Base-by-base conservation (phyloP, 92 coral and sea anemone species). In the Zoanthus sansibaricus region DNA sequence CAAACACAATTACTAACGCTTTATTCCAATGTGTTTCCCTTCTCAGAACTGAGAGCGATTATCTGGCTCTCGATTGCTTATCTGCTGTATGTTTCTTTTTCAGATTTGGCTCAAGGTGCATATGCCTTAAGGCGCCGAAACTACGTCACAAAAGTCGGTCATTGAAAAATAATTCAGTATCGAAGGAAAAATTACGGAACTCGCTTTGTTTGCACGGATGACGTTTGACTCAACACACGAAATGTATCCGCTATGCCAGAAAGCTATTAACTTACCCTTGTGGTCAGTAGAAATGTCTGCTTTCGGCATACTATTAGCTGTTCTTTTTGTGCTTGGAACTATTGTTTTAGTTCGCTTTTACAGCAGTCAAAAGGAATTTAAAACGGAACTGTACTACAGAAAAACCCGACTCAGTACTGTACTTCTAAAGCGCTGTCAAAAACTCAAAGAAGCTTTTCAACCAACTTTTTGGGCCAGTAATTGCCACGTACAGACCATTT, bases 391-490 rank as follows among this genome's bases (percentile, higher is more conserved):
- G 89, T 94, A 93, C 68, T 93, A 87, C 87, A 91, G 94, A 89
- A 94, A 94, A 88, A 93, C 98, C 5, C 83, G 98, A 46, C 88
- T 94, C 30, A 94, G 93, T 7, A 91, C 90, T 31, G 86, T 94
- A 12, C 82, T 94, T 15, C 91, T 89, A 9, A 94, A 94, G 32
- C 93, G 93, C 55, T 94, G 98, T 74, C 92, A 91, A 52, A 82
- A 82, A 20, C 61, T 94, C 21, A 89, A 86, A 54, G 88, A 95
- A 75, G 82, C 95, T 7, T 97, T 90, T 74, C 88, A 55, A 68
- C 99, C 99, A 30, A 90, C 98, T 32, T 92, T 95, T 48, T 97
- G 99, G 99, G 99, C 99, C 1, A 73, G 84, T 9, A 93, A 95
- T 48, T 72, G 92, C 44, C 98, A 95, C 55, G 71, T 95, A 69